Conservation (phyloP, 2,797 vertebrate genomes). For the Lagothrix lagotricha region DNA sequence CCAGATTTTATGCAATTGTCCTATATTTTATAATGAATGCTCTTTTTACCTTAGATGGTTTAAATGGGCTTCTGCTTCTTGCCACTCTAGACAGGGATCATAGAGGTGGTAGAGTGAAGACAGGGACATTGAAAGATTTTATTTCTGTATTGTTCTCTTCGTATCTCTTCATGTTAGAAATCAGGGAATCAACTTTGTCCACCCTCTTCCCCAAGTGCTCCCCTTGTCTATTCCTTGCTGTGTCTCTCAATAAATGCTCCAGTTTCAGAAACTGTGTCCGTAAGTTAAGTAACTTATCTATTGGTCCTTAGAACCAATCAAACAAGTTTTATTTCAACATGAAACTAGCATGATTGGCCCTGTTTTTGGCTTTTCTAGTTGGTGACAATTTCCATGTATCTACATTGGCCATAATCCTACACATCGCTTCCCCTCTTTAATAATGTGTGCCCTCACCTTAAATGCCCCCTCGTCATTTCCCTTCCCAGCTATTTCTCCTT, state of each 20-base stretch:
- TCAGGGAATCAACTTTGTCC: background rate
- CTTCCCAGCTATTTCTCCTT: background rate
- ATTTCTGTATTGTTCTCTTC: background rate
- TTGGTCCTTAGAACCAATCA: background rate
- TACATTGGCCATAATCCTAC: background rate
- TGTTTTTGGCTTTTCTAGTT: background rate
- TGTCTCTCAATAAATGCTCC: background rate
- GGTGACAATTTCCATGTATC: background rate
- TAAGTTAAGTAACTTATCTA: background rate
- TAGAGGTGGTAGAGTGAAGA: too few species aligned
- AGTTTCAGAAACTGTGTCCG: background rate
- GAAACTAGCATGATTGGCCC: background rate
- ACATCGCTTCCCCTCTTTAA: background rate
- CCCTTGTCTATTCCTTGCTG: background rate
- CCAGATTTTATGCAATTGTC: background rate
- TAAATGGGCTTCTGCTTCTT: background rate
- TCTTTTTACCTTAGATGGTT: background rate
- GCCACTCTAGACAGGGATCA: background rate
- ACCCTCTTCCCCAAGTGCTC: background rate
- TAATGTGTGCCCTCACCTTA: background rate
- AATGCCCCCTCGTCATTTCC: background rate
- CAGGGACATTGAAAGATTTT: background rate
- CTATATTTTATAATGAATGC: background rate
- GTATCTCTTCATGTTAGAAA: background rate
- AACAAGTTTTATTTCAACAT: background rate